Evolutionary conservation across 2,113 vertebrate genomes (phyloP).

Genomic region (Ovis aries): ARS-UI_Ramb_v3.0 NC_056072.1:42619501-42620000

Average conservation of each 20-base stretch:
- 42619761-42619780: neutral
- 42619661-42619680: neutral
- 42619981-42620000: neutral
- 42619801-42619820: neutral
- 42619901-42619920: neutral
- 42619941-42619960: neutral
- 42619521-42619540: neutral
- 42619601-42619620: neutral
- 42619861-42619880: neutral
- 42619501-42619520: neutral
- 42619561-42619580: neutral
- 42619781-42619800: neutral
- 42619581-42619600: neutral
- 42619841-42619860: neutral
- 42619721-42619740: neutral
- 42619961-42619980: neutral
- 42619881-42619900: neutral
- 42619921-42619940: neutral
- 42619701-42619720: neutral
- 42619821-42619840: neutral
- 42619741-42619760: neutral
- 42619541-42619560: neutral
- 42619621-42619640: neutral
- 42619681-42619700: neutral
- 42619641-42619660: neutral